Conservation (phyloP, 2,797 vertebrate species). For the Sandelia bainsii region DNA sequence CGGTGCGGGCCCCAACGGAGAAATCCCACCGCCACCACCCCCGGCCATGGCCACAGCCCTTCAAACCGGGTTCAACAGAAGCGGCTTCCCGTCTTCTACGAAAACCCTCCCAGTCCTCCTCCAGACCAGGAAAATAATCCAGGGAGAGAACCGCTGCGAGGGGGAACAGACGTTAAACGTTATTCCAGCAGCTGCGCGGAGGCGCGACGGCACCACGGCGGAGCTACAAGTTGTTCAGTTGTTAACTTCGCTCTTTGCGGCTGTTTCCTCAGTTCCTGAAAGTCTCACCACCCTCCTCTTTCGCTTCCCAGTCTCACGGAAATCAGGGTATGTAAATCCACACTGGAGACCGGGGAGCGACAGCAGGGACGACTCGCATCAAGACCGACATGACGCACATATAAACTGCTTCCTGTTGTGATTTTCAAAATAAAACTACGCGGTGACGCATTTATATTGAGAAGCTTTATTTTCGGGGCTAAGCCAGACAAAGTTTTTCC, state of each 20-base stretch:
- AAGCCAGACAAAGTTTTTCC: neutral
- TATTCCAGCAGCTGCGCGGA: neutral
- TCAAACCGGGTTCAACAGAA: conserved; percentile 62
- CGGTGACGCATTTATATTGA: fast-evolving
- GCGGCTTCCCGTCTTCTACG: conserved; percentile 57
- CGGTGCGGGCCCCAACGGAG: conserved; percentile 81
- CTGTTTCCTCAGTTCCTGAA: conserved; percentile 79
- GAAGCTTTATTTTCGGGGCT: neutral
- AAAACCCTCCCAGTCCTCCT: conserved; percentile 39
- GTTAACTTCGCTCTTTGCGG: conserved; percentile 29
- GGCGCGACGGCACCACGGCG: neutral
- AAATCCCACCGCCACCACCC: conserved; percentile 67
- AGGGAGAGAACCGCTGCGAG: neutral
- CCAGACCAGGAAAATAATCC: conserved; percentile 39
- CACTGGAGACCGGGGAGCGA: conserved; percentile 55
- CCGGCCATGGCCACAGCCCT: conserved; percentile 83
- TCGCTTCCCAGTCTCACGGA: conserved; percentile 79
- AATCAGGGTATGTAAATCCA: conserved; percentile 83
- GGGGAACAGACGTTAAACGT: neutral
- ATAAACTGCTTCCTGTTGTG: neutral
- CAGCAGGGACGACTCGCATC: conserved; percentile 16
- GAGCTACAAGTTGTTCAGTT: conserved; percentile 21
- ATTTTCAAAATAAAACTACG: conserved; percentile 50
- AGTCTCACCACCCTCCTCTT: conserved; percentile 62
- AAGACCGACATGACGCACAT: neutral